These are phyloP conservation scores for Episyrphus balteatus DNA, from an alignment of 1,140 invertebrate genomes.

Conservation along the genomic window DNA sequence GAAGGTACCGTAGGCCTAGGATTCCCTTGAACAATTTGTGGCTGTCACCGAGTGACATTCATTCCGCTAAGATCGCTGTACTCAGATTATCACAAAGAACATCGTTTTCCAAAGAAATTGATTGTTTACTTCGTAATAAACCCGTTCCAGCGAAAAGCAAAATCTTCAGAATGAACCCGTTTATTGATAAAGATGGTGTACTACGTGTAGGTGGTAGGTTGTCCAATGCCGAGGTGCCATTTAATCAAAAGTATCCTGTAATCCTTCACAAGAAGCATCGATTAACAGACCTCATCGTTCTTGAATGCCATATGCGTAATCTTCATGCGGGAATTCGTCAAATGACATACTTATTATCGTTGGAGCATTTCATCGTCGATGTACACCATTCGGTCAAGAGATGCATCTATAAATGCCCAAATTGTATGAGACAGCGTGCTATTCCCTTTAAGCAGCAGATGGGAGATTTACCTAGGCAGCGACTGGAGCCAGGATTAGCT, in stretches of 20 bases:
- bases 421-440: conserved; percentile 1
- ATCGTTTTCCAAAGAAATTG: background rate
- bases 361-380: conserved; percentile 3
- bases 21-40: background rate
- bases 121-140: background rate
- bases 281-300: conserved; percentile 2
- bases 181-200: conserved; percentile 3
- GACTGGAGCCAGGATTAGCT: background rate
- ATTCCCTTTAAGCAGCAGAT: background rate
- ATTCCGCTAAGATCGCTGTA: background rate
- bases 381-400: background rate
- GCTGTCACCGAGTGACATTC: background rate
- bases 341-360: conserved; percentile 3
- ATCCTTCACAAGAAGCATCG: conserved; percentile 1
- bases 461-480: background rate
- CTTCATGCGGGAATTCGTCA: conserved; percentile 4
- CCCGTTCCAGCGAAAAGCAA: background rate
- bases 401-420: background rate
- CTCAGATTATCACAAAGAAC: background rate
- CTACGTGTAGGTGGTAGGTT: conserved; percentile 7
- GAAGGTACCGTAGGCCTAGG: background rate
- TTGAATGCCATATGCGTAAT: background rate
- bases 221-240: conserved; percentile 1
- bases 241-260: conserved; percentile 1
- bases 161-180: background rate